Evolutionary conservation across 2,888 invertebrate genomes (phyloP).

Genomic region (Nephrotoma guestfalica): DNA sequence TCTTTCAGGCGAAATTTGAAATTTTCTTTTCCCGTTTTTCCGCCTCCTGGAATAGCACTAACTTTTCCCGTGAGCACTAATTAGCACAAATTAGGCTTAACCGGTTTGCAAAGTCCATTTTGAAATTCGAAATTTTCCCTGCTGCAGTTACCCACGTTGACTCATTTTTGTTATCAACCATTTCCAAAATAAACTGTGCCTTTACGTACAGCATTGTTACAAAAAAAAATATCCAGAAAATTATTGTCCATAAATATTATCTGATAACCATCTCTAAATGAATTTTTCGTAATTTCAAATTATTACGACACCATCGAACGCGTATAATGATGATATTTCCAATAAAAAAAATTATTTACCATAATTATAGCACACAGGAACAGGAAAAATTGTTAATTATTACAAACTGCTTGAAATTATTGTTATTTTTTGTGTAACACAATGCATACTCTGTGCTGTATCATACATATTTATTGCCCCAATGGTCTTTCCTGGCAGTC

Average conservation of each 20-base stretch:
- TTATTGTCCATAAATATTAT: background rate
- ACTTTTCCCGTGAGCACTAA: too few relatives aligned
- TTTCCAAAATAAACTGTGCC: too few relatives aligned
- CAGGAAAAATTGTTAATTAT: background rate
- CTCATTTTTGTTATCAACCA: too few relatives aligned
- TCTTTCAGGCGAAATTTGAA: too few relatives aligned
- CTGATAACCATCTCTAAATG: background rate
- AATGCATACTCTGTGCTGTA: background rate
- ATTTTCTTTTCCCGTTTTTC: too few relatives aligned
- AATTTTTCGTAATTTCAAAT: background rate
- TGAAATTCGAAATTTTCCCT: too few relatives aligned
- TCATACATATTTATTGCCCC: background rate
- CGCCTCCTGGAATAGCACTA: too few relatives aligned
- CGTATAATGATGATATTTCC: background rate
- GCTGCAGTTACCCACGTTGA: too few relatives aligned
- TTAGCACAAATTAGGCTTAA: too few relatives aligned
- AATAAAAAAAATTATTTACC: background rate
- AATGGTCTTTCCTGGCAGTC: background rate
- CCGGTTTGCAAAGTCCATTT: too few relatives aligned
- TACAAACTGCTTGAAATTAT: background rate
- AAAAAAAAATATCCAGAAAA: background rate
- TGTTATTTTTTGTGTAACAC: background rate
- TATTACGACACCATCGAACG: background rate
- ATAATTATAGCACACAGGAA: background rate
- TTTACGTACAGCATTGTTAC: background rate